Evolutionary conservation across 2,888 invertebrate species (phyloP), one percentile per base, ranked within the genome.

Genomic region (Meteorus cinctellus): DNA sequence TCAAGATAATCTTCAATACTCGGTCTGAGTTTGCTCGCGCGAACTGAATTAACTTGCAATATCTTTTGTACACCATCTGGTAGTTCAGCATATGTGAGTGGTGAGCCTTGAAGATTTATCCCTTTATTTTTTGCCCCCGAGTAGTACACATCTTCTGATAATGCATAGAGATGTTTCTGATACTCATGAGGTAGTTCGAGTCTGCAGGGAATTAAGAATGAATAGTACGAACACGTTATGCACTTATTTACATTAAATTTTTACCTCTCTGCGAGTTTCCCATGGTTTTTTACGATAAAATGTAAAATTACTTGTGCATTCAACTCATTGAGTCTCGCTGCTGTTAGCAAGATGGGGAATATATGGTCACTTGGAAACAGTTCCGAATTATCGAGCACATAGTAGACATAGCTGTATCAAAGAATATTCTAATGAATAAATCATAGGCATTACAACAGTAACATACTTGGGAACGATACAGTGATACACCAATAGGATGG

Each of bases 131-230:
- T 29, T 31, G 16, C 29, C n/a, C 63, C 16, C 1, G 29, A 45
- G 19, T 24, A 19, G n/a, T 63, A 72, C 5, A 72, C 63, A 16
- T 72, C 72, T 12, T 72, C 63, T 8, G 72, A 16, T 45, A 72
- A 45, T 24, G 19, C 41, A 4, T 24, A 10, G 6, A 45, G 4
- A 3, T 72, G 34, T 45, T 78, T 72, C 5, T 84, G 77, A 55
- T 78, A 81, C 48, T 55, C 55, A 8, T 55, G 19, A 6, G 55
- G 55, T 19, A 55, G 8, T 55, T 19, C 55, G 5, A 55, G n/a
- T n/a, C 29, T 34, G 16, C 14, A 63, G 29, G 4, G 12, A 62
- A 62, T 6, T 6, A 8, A 34, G 34, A 8, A 62, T 5, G 24
- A 62, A 62, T 5, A 29, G 16, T 10, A 27, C 14, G 12, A 62